Percentiles rank a stretch among this genome's conserved stretches.
Evolutionary conservation across 2,797 vertebrate species (phyloP).

Genomic region (Nasua narica): DNA sequence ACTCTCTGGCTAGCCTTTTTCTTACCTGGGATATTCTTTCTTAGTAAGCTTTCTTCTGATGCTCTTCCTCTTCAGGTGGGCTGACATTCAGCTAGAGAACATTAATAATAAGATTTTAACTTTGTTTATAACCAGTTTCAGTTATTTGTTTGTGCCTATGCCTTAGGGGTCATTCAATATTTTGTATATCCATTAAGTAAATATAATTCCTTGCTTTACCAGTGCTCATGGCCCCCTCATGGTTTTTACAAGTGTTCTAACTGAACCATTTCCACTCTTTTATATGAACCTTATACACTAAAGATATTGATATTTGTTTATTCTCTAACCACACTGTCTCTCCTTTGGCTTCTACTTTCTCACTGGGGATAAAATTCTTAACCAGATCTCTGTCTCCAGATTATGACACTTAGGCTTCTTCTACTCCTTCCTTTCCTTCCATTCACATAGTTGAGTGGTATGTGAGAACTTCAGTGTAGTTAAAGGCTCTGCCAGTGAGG

Average conservation of each 20-base stretch:
- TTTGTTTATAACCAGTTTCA: conserved; percentile 12
- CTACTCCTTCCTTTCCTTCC: not conserved
- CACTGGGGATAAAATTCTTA: not conserved
- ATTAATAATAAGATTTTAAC: not conserved
- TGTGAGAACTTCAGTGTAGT: not conserved
- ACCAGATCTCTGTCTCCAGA: not conserved
- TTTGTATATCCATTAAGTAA: not conserved
- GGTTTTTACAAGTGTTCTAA: not conserved
- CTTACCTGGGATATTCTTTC: not conserved
- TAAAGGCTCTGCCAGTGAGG: not conserved
- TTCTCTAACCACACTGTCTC: not conserved
- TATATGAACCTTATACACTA: not conserved
- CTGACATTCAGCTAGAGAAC: not conserved
- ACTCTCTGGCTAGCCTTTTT: conserved; percentile 3
- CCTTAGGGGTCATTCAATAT: not conserved
- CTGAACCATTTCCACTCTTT: not conserved
- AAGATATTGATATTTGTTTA: not conserved
- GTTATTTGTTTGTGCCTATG: not conserved
- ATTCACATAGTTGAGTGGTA: not conserved
- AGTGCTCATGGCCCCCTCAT: not conserved
- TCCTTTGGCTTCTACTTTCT: conserved; percentile 9
- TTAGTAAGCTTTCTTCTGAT: conserved; percentile 24
- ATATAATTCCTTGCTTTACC: conserved; percentile 11
- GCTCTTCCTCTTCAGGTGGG: not conserved
- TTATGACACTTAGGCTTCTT: not conserved